Percentiles rank a stretch among this genome's conserved stretches.
Conservation (phyloP, 1,140 invertebrate genomes). For the Chymomyza costata region DNA sequence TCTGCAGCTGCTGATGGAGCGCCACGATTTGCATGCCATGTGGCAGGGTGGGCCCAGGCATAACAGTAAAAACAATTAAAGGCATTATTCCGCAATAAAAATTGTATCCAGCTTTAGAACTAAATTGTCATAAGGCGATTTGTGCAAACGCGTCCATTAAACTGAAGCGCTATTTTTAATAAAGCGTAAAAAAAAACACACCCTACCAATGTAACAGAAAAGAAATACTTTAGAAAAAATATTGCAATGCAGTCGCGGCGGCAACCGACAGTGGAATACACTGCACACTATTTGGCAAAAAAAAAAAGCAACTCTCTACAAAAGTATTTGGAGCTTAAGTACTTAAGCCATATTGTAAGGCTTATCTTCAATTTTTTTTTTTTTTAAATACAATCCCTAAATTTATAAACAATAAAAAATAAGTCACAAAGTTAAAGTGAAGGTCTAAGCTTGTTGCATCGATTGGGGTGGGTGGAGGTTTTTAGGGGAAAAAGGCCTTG, state of each 20-base stretch:
- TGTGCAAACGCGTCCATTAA: conserved; percentile 68
- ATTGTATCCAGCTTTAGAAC: conserved; percentile 50
- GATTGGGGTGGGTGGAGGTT: too few relatives aligned
- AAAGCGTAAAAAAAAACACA: conserved; percentile 46
- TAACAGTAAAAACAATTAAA: conserved; percentile 52
- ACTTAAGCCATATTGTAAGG: too few relatives aligned
- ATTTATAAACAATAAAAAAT: too few relatives aligned
- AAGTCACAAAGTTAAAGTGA: too few relatives aligned
- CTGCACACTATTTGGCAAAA: too few relatives aligned
- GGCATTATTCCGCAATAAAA: conserved; percentile 66
- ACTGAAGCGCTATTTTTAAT: conserved; percentile 67
- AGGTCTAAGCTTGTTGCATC: too few relatives aligned
- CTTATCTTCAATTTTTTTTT: too few relatives aligned
- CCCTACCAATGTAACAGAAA: too few relatives aligned
- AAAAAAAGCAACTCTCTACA: not conserved
- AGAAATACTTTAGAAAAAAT: conserved; percentile 35
- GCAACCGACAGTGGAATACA: too few relatives aligned
- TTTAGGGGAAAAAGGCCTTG: too few relatives aligned
- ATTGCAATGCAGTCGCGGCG: conserved; percentile 43
- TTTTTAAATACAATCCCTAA: too few relatives aligned
- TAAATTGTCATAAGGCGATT: conserved; percentile 73
- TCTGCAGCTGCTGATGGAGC: conserved; percentile 39
- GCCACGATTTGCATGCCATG: conserved; percentile 54
- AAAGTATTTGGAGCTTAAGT: not conserved
- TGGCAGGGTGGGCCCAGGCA: not conserved